A percentile compares a stretch with the other conserved stretches of the same genome.
phyloP scores from a whole-genome alignment of 2,113 vertebrate species.

The Tringa solitaria region DNA sequence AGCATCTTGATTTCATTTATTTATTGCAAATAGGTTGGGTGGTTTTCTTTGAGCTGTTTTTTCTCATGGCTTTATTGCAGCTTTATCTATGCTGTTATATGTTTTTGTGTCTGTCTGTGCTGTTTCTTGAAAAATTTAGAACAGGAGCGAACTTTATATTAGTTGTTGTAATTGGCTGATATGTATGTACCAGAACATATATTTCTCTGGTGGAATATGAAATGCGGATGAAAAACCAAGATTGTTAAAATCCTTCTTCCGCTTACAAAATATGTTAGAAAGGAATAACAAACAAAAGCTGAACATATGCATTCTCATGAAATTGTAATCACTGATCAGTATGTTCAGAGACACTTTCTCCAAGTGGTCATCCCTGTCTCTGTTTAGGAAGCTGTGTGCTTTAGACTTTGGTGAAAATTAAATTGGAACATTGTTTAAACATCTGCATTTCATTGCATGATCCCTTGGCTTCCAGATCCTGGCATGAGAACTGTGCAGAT shows the following conservation, averaged over 20 bases:
- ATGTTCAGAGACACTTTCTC: neutral
- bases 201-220: neutral
- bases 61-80: neutral
- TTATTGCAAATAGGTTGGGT: neutral
- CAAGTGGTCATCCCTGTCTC: neutral
- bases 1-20: neutral
- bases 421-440: neutral
- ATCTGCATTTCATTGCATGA: conserved; percentile 2
- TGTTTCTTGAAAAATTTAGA: neutral
- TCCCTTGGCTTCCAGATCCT: neutral
- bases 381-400: neutral
- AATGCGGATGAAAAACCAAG: neutral
- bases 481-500: conserved; percentile 5
- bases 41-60: neutral
- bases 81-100: neutral
- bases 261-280: neutral
- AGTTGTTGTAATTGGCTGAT: neutral
- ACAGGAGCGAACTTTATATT: neutral
- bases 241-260: neutral
- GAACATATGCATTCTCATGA: neutral
- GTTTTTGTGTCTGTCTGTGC: neutral
- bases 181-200: neutral
- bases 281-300: neutral
- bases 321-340: neutral
- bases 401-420: neutral